Conservation (phyloP, 2,113 vertebrate genomes). For the Cairina moschata region DNA sequence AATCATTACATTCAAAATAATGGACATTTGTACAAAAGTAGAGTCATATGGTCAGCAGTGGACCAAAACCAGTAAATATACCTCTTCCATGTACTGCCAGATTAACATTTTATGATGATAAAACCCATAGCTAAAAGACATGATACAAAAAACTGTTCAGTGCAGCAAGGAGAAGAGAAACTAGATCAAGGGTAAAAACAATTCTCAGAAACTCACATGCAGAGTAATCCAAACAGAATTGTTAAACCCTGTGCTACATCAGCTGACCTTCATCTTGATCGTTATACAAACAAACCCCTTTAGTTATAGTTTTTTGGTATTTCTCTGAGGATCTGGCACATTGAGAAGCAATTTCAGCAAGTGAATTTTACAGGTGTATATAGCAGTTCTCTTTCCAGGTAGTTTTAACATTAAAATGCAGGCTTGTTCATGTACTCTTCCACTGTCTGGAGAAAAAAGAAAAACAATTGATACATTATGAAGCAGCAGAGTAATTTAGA, state of each 20-base stretch:
- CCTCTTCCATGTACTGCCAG: constrained; percentile 19
- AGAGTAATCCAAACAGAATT: constrained; percentile 52
- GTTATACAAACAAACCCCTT: constrained; percentile 65
- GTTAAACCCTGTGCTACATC: constrained; percentile 56
- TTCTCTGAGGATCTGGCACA: constrained; percentile 40
- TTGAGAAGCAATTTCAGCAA: constrained; percentile 8
- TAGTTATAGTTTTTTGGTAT: constrained; percentile 45
- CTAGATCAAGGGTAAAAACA: constrained; percentile 27
- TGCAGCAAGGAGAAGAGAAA: constrained; percentile 1
- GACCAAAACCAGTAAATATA: constrained; percentile 64
- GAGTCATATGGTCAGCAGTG: constrained; percentile 48
- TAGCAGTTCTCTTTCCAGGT: constrained; percentile 31
- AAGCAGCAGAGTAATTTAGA: background rate
- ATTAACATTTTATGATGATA: constrained; percentile 36
- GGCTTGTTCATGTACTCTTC: constrained; percentile 95
- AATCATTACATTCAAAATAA: constrained; percentile 66
- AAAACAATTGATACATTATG: background rate
- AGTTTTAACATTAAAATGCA: constrained; percentile 77
- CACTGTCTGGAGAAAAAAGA: constrained; percentile 84
- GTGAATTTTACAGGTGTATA: background rate
- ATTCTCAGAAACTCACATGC: constrained; percentile 5
- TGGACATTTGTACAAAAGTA: constrained; percentile 59
- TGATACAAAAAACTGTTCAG: constrained; percentile 34
- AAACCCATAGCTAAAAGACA: constrained; percentile 20
- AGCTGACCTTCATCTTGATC: constrained; percentile 72